Evolutionary conservation across 2,797 vertebrate genomes (phyloP), one percentile per base, ranked within the genome.

Genomic region (Rhinoraja longicauda): DNA sequence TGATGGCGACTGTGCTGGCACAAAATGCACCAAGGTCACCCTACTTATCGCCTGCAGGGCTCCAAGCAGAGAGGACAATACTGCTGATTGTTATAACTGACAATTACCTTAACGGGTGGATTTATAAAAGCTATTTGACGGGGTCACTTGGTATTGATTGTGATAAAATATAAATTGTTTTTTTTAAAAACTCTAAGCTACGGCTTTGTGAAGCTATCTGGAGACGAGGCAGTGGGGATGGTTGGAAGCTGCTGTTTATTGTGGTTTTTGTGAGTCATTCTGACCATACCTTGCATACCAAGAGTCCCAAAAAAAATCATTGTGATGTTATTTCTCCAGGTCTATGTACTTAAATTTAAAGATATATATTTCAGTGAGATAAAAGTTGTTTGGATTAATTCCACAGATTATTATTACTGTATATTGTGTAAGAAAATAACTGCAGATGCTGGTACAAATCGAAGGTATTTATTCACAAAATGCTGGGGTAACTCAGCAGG

Each of bases 91-190:
- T 73, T 92, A 29, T 8, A 92, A 73, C 36, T n/a, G 70, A 90
- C 90, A 75, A 29, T 73, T 92, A 45, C 57, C 70, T 92, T 92
- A 92, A 53, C 67, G 26, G 36, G 24, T 57, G 13, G 39, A 92
- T 92, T 75, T 53, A 92, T 72, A 75, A 73, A 75, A 92, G 67
- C 39, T 70, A 92, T 92, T 75, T 92, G 70, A 53, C 90, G 53
- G 90, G 90, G 70, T 92, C 90, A 73, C 72, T 45, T 29, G 72
- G 67, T 73, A 53, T 92, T 53, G 90, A n/a, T 92, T 75, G 90
- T 75, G 36, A 57, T 57, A 73, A 70, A 75, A 75, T 75, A 57
- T 92, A 73, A 92, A 67, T 88, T 17, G 84, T 67, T 73, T 53
- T 75, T 91, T 75, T 92, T 45, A 21, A 39, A 39, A 29, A 91